phyloP scores from a whole-genome alignment of 23 tunicate species.

The Botrylloides violaceus region DNA sequence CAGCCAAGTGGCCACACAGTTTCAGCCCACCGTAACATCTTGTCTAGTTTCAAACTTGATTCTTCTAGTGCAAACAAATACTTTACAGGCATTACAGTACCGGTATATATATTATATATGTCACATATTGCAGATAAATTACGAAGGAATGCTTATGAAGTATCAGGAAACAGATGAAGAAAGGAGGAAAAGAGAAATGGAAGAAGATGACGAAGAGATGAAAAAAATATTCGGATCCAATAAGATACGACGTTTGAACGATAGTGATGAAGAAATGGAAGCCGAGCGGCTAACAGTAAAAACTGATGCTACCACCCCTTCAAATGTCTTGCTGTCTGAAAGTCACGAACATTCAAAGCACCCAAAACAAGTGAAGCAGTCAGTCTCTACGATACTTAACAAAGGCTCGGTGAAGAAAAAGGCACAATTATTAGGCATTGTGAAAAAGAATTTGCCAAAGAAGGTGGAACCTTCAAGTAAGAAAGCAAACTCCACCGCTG shows the following conservation, averaged over 20 bases:
- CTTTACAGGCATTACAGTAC: too few species aligned
- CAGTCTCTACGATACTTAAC: not conserved
- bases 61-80: too few species aligned
- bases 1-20: too few species aligned
- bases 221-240: constrained; percentile 47
- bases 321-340: not conserved
- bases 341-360: not conserved
- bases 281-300: not conserved
- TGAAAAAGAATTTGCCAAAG: not conserved
- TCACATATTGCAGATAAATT: constrained; percentile 32
- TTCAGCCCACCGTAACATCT: too few species aligned
- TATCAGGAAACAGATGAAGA: constrained; percentile 86
- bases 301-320: not conserved
- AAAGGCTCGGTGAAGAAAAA: constrained; percentile 9
- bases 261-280: constrained; percentile 51
- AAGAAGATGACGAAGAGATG: constrained; percentile 86
- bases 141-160: constrained; percentile 54
- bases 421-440: constrained; percentile 8
- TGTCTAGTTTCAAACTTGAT: too few species aligned
- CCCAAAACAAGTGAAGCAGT: not conserved
- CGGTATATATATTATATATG: too few species aligned
- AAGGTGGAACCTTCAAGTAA: too few species aligned
- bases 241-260: constrained; percentile 46
- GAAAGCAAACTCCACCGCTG: too few species aligned
- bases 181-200: constrained; percentile 40